Evolutionary conservation across 2,888 invertebrate genomes (phyloP).

Genomic region (Apoda limacodes): DNA sequence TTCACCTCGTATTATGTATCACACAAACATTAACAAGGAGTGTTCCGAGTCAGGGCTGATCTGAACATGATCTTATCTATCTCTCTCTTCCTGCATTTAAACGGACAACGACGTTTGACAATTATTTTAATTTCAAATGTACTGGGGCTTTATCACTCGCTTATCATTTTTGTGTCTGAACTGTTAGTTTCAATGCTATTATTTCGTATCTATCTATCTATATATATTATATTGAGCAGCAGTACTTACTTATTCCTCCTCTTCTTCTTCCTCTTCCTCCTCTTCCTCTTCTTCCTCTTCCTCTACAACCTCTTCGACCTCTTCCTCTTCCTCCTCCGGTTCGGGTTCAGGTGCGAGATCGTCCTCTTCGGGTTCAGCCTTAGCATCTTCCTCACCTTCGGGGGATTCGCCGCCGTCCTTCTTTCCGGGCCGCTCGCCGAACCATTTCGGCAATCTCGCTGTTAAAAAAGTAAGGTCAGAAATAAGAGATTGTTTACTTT

Average conservation of each 20-base stretch:
- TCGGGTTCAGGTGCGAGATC: constrained; percentile 75
- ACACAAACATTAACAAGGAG: not conserved
- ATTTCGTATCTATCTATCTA: no score
- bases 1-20: not conserved
- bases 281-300: constrained; percentile 83
- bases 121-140: no score
- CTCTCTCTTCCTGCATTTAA: no score
- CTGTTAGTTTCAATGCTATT: no score
- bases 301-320: constrained; percentile 75
- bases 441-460: constrained; percentile 96
- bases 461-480: constrained; percentile 19
- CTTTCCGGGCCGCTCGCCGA: constrained; percentile 95
- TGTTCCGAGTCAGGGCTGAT: not conserved
- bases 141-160: no score
- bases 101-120: no score
- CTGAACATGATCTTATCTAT: no score
- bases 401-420: constrained; percentile 92
- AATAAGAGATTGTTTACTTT: no score
- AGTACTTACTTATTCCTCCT: constrained; percentile 73
- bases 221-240: no score
- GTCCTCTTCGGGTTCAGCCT: constrained; percentile 79
- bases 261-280: constrained; percentile 78
- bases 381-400: constrained; percentile 90
- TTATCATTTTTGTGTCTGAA: no score
- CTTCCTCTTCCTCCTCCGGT: constrained; percentile 81